Percentiles rank a stretch among this genome's conserved stretches.
phyloP scores from a whole-genome alignment of 2,888 invertebrate genomes.

The Syritta pipiens region DNA sequence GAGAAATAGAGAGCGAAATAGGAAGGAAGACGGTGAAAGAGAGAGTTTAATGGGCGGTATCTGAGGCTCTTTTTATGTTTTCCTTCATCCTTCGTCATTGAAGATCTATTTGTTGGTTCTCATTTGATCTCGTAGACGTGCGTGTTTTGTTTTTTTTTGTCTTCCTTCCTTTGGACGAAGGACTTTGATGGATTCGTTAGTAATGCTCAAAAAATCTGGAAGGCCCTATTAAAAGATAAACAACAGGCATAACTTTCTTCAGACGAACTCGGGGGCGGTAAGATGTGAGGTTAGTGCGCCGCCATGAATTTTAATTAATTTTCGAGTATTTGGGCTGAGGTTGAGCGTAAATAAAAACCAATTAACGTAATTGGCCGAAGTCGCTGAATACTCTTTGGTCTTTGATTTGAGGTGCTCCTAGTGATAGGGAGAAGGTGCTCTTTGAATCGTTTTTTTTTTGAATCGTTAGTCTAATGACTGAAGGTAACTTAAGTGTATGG shows the following conservation, averaged over 20 bases:
- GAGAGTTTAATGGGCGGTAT: too few species aligned
- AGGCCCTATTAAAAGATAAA: constrained; percentile 4
- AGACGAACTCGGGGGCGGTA: neutral
- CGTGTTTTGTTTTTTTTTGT: constrained; percentile 25
- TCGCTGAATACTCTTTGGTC: neutral
- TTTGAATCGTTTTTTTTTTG: too few species aligned
- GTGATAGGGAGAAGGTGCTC: too few species aligned
- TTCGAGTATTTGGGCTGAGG: constrained; percentile 18
- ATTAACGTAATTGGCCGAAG: constrained; percentile 39
- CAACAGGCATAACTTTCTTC: neutral
- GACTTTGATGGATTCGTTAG: constrained; percentile 39
- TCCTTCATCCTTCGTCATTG: constrained; percentile 16
- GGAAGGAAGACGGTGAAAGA: too few species aligned
- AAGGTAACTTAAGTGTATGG: neutral
- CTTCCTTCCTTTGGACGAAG: neutral
- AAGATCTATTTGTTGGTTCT: constrained; percentile 25
- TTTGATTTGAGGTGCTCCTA: too few species aligned
- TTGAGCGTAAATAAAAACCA: constrained; percentile 34
- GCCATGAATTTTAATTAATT: constrained; percentile 36
- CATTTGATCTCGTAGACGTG: constrained; percentile 53
- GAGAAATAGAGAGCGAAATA: too few species aligned
- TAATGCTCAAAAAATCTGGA: constrained; percentile 1
- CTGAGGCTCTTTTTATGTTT: neutral
- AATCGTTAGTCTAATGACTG: neutral
- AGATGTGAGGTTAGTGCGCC: neutral